Evolutionary conservation across 2,888 invertebrate genomes (phyloP).

Genomic region (Chaitophorus viminalis): DNA sequence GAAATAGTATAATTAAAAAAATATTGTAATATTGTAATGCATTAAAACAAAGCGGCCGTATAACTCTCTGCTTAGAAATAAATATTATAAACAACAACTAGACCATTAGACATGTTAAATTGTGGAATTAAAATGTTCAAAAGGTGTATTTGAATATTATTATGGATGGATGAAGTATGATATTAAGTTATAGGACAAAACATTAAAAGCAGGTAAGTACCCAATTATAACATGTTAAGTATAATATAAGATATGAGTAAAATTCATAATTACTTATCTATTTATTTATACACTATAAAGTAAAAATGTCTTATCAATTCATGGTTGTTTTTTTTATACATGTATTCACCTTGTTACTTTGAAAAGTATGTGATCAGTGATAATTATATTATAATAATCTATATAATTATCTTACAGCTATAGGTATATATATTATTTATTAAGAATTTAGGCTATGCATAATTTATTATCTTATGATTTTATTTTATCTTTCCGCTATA

Average conservation of each 20-base stretch:
- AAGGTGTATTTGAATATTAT: no score
- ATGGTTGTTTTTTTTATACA: background rate
- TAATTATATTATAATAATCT: no score
- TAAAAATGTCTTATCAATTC: background rate
- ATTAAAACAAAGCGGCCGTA: no score
- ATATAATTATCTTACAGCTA: background rate
- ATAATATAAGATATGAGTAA: background rate
- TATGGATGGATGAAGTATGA: no score
- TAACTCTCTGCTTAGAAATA: no score
- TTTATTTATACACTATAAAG: background rate
- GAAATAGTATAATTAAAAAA: no score
- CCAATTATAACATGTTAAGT: background rate
- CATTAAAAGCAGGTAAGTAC: background rate
- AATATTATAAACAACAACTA: no score
- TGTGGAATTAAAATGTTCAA: no score
- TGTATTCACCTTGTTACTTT: background rate
- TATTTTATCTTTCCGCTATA: constrained; percentile 13
- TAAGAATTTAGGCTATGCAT: constrained; percentile 31
- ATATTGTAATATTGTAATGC: no score
- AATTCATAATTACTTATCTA: background rate
- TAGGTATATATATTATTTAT: background rate
- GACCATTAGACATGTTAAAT: no score
- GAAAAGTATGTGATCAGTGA: background rate
- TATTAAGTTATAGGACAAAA: background rate
- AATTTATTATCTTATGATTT: constrained; percentile 5